Evolutionary conservation across 2,888 invertebrate species (phyloP).

Genomic region (Abrostola triplasia): DNA sequence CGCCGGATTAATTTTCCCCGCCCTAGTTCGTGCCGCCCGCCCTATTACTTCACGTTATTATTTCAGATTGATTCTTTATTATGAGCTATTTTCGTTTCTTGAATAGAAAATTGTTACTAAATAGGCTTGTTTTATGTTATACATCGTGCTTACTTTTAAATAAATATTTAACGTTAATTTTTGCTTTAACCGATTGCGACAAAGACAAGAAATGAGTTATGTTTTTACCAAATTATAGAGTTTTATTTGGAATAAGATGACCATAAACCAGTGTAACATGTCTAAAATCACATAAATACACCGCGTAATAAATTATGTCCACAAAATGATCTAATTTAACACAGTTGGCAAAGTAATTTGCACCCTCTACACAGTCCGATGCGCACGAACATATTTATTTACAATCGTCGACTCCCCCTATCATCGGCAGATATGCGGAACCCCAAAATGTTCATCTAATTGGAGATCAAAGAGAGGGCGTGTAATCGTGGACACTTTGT

Average conservation of each 20-base stretch:
- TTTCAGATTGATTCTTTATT: constrained; percentile 45
- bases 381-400: constrained; percentile 75
- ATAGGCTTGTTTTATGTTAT: too few species aligned
- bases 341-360: constrained; percentile 54
- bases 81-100: constrained; percentile 21
- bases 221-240: too few species aligned
- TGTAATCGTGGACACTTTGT: constrained; percentile 81
- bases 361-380: constrained; percentile 53
- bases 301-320: constrained; percentile 29
- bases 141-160: too few species aligned
- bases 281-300: background rate
- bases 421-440: constrained; percentile 72
- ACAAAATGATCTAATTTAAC: constrained; percentile 44
- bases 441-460: constrained; percentile 88
- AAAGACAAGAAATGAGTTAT: too few species aligned
- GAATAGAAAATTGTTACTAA: constrained; percentile 5
- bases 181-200: too few species aligned
- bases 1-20: constrained; percentile 74
- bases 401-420: constrained; percentile 72
- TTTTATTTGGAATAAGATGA: background rate
- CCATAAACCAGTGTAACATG: background rate
- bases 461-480: constrained; percentile 87
- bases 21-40: constrained; percentile 62
- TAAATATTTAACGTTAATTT: too few species aligned
- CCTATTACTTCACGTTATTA: constrained; percentile 48